Conservation (phyloP, 2,113 vertebrate genomes). For the Dicrurus megarhynchus region DNA sequence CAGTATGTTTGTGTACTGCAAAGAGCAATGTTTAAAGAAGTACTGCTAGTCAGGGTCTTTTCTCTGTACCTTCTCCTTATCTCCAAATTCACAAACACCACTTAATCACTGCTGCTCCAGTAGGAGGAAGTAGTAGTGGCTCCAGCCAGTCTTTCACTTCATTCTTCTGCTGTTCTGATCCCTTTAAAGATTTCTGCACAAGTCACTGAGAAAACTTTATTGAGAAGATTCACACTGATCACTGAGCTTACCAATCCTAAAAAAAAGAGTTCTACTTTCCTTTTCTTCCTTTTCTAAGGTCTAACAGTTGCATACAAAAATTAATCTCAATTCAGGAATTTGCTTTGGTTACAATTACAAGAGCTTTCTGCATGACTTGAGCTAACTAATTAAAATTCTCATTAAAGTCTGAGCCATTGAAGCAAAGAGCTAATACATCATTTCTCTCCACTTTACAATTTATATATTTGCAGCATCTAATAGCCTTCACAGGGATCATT, state of each 20-base stretch:
- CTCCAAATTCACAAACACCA: not conserved
- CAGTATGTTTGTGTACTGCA: not conserved
- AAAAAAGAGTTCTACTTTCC: not conserved
- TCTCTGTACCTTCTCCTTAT: not conserved
- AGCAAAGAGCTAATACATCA: slow-evolving; percentile 37
- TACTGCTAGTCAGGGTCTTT: not conserved
- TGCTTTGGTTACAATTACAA: not conserved
- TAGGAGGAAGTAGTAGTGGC: not conserved
- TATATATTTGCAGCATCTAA: slow-evolving; percentile 26
- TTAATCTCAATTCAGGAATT: not conserved
- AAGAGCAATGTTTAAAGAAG: not conserved
- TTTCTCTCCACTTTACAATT: not conserved
- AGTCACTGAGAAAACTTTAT: not conserved
- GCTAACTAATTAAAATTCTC: slow-evolving; percentile 45
- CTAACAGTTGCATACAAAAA: not conserved
- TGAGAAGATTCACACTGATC: not conserved
- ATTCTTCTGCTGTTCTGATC: not conserved
- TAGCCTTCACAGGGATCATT: slow-evolving; percentile 16
- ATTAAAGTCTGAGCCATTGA: slow-evolving; percentile 25
- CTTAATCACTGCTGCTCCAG: not conserved
- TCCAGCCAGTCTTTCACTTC: not conserved
- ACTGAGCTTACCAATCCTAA: not conserved
- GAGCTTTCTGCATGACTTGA: slow-evolving; percentile 30
- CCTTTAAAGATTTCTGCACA: not conserved
- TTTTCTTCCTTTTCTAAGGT: not conserved